These are phyloP conservation scores for Dermatemys mawii DNA, from an alignment of 2,113 vertebrate genomes.

Conservation along the genomic window DNA sequence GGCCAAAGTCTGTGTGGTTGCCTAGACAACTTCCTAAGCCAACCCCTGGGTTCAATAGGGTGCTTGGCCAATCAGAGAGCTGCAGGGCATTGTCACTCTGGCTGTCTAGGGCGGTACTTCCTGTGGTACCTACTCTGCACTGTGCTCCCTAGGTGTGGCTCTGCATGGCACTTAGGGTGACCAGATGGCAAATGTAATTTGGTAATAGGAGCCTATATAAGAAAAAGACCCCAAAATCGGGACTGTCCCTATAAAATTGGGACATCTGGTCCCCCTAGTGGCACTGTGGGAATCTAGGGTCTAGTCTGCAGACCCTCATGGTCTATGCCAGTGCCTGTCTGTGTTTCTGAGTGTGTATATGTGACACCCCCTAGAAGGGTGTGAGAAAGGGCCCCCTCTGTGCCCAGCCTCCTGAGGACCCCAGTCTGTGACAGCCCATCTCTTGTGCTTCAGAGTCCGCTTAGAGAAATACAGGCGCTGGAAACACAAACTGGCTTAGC, in stretches of 20 bases:
- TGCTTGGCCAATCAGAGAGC: background rate
- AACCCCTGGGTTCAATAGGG: background rate
- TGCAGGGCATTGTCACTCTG: background rate
- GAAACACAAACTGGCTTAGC: background rate
- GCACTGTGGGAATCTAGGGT: background rate
- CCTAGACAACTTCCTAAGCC: background rate
- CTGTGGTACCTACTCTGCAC: background rate
- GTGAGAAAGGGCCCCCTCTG: background rate
- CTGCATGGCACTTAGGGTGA: background rate
- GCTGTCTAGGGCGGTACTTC: background rate
- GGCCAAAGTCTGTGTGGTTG: background rate
- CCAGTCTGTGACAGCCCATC: background rate
- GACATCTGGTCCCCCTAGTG: background rate
- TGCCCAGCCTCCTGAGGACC: background rate
- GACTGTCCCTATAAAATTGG: too few relatives aligned
- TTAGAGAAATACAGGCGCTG: background rate
- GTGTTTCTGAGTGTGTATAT: background rate
- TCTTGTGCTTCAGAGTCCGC: background rate
- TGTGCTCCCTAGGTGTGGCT: background rate
- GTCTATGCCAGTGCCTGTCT: background rate
- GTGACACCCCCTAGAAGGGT: background rate
- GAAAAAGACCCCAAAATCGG: too few relatives aligned
- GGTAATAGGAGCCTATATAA: too few relatives aligned
- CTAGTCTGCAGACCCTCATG: too few relatives aligned
- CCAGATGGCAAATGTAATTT: too few relatives aligned